phyloP scores from a whole-genome alignment of 2,113 vertebrate genomes.

The Sceloporus undulatus region DNA sequence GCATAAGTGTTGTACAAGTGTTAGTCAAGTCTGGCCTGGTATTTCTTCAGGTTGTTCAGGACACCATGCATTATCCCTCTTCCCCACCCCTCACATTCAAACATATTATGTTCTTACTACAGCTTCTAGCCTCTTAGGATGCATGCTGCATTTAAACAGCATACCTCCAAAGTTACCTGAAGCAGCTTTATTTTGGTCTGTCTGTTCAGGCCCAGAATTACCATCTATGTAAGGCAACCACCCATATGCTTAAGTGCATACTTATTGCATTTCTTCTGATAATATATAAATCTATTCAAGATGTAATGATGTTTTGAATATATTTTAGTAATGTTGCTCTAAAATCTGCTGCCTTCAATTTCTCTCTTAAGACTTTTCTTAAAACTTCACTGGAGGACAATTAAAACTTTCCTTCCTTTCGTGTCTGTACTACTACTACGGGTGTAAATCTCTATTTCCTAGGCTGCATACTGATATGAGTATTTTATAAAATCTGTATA shows the following conservation, averaged over 20 bases:
- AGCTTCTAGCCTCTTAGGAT: no score
- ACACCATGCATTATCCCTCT: background rate
- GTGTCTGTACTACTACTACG: background rate
- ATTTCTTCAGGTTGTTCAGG: background rate
- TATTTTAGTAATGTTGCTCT: conserved; percentile 33
- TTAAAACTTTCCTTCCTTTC: background rate
- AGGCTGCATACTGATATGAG: background rate
- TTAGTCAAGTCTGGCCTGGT: no score
- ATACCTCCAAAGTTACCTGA: no score
- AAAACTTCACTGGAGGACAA: background rate
- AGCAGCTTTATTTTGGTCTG: no score
- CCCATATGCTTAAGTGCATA: conserved; percentile 2
- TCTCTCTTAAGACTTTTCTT: conserved; percentile 27
- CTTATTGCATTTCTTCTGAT: conserved; percentile 27
- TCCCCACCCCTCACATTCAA: background rate
- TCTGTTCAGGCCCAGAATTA: no score
- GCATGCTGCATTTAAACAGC: no score
- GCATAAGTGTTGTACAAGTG: no score
- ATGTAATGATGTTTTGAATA: conserved; percentile 17
- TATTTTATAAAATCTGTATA: no score
- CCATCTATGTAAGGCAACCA: background rate
- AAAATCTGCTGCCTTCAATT: conserved; percentile 21
- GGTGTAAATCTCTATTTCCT: background rate
- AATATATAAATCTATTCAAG: conserved; percentile 56
- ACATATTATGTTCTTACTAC: no score